Evolutionary conservation across 2,888 invertebrate species (phyloP), one percentile per base, ranked within the genome.

Genomic region (Lagria hirta): DNA sequence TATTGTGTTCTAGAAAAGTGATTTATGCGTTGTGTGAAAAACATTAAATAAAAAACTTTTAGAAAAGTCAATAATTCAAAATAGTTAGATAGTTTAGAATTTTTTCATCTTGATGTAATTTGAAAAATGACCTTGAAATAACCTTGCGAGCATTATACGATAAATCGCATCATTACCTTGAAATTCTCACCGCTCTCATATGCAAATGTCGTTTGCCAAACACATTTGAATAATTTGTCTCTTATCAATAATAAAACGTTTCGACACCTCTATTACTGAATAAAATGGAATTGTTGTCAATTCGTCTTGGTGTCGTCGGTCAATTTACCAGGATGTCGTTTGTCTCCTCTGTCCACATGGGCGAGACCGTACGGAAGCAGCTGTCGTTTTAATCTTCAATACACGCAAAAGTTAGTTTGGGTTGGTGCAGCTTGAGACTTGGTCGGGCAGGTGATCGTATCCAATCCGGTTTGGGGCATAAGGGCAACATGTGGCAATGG

Each of bases 391-490:
- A 44, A 53, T 52, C 52, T 51, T n/a, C n/a, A n/a, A n/a, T n/a
- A 30, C 52, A 55, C 57, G 58, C 55, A 60, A 60, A 59, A 58
- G 58, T 55, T 55, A 54, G 51, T 43, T 50, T 57, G 55, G 57
- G 58, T 55, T 55, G 54, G 51, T 43, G 51, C 58, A 56, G 57
- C 59, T 57, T 53, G 54, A 49, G 54, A 27, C 23, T 47, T 52
- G 58, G 60, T 59, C 59, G 60, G 58, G 60, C 60, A 61, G 60
- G 60, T 61, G 60, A 61, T 59, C 56, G 43, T 49, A 51, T 51
- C 53, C 52, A 57, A 61, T 59, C 60, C 60, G 60, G 60, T 61
- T 61, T 59, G 49, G 52, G 49, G 41, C 55, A 55, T 54, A 56
- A 55, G 51, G 45, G 45, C 48, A 45, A 51, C 51, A 51, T 51